Conservation (phyloP, 2,113 vertebrate species). For the Toxotes jaculatrix region DNA sequence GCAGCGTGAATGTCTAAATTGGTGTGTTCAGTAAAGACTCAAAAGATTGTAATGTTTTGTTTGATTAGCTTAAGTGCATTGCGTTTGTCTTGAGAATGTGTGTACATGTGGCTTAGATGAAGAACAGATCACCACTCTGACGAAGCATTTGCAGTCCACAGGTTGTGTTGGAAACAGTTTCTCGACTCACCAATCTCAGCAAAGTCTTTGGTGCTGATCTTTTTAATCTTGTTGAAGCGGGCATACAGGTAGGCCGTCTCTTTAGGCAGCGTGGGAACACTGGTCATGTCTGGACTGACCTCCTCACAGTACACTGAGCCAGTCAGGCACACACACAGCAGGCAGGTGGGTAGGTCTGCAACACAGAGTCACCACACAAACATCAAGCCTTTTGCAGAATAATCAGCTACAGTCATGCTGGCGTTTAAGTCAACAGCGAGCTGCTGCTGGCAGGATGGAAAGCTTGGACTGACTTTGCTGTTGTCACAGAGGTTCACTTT, state of each 20-base stretch:
- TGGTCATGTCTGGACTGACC: slow-evolving; percentile 86
- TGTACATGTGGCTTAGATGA: no score
- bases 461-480: not conserved
- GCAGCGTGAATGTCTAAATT: not conserved
- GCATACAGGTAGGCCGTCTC: slow-evolving; percentile 96
- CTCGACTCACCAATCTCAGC: slow-evolving; percentile 89
- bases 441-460: not conserved
- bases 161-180: not conserved
- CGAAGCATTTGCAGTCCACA: not conserved
- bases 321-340: slow-evolving; percentile 94
- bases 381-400: not conserved
- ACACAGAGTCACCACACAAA: slow-evolving; percentile 40
- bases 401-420: not conserved
- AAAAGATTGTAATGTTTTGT: no score
- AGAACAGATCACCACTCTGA: no score
- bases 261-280: slow-evolving; percentile 92
- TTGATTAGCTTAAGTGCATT: no score
- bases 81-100: no score
- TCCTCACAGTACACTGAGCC: slow-evolving; percentile 99
- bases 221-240: slow-evolving; percentile 96
- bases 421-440: not conserved
- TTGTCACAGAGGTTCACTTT: not conserved
- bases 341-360: slow-evolving; percentile 92
- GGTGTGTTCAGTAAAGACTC: no score
- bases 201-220: slow-evolving; percentile 92